Percentiles rank a stretch among this genome's conserved stretches.
These are phyloP conservation scores for Halcyon chelicuti DNA, from an alignment of 2,797 vertebrate species.

Conservation along the genomic window DNA sequence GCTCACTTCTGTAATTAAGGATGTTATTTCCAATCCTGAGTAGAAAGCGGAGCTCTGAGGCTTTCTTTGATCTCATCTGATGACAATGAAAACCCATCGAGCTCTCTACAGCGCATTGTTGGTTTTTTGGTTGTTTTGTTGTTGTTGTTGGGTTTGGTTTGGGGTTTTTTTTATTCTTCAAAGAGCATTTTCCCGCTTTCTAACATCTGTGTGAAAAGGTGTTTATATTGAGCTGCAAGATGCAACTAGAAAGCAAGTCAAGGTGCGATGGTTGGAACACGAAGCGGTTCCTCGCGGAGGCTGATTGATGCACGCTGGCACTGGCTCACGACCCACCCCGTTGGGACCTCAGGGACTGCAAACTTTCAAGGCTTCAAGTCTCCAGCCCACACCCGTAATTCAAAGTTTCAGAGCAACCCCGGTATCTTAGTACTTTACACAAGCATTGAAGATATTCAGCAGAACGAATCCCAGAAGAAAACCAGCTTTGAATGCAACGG, in stretches of 20 bases:
- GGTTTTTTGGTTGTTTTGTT: no score
- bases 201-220: accelerated
- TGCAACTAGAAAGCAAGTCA: slow-evolving; percentile 24
- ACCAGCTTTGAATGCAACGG: neutral
- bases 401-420: neutral
- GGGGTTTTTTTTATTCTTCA: slow-evolving; percentile 18
- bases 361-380: slow-evolving; percentile 1
- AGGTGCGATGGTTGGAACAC: neutral
- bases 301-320: neutral
- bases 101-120: neutral
- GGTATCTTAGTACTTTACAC: neutral
- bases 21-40: slow-evolving; percentile 37
- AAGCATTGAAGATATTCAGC: neutral
- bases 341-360: neutral
- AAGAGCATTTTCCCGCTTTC: neutral
- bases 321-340: neutral
- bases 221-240: slow-evolving; percentile 5
- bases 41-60: neutral
- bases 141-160: no score
- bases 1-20: slow-evolving; percentile 53
- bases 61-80: slow-evolving; percentile 45
- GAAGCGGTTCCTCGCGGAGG: neutral
- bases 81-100: slow-evolving; percentile 35
- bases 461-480: neutral
- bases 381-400: slow-evolving; percentile 35